phyloP scores from a whole-genome alignment of 2,888 invertebrate genomes.

The Polydrusus pterygomalis region DNA sequence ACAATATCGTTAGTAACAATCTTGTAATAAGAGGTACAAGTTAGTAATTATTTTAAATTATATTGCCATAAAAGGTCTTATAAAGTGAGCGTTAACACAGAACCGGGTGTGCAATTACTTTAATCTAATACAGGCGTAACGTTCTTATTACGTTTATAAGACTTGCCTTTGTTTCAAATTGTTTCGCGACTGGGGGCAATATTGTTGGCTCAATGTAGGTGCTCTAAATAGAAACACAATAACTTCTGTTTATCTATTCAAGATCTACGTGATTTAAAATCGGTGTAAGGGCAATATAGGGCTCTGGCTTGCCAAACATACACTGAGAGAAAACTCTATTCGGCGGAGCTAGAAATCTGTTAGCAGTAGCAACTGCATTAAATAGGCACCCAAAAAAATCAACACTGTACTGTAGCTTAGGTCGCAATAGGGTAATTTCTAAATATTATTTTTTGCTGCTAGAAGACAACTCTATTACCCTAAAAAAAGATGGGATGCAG shows the following conservation, averaged over 20 bases:
- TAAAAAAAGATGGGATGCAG: no score
- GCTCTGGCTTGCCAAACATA: no score
- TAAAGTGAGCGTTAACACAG: conserved; percentile 10
- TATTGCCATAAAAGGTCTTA: background rate
- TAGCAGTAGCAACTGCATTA: no score
- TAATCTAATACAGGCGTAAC: background rate
- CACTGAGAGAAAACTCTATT: no score
- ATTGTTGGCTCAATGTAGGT: background rate
- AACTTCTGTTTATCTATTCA: background rate
- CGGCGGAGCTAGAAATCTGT: no score
- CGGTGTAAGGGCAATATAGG: background rate
- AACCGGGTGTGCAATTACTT: conserved; percentile 12
- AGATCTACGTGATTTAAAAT: background rate
- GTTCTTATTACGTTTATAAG: conserved; percentile 11
- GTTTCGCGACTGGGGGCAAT: conserved; percentile 1
- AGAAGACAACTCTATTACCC: no score
- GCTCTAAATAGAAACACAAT: background rate
- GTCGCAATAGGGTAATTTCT: no score
- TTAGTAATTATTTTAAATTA: conserved; percentile 9
- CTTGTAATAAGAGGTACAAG: conserved; percentile 6
- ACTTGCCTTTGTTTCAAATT: conserved; percentile 2
- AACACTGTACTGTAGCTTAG: no score
- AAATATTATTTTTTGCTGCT: no score
- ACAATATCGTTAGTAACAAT: background rate
- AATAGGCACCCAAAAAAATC: no score